Evolutionary conservation across 1,140 invertebrate species (phyloP), one percentile per base, ranked within the genome.

Genomic region (Aphelenchoides besseyi): DNA sequence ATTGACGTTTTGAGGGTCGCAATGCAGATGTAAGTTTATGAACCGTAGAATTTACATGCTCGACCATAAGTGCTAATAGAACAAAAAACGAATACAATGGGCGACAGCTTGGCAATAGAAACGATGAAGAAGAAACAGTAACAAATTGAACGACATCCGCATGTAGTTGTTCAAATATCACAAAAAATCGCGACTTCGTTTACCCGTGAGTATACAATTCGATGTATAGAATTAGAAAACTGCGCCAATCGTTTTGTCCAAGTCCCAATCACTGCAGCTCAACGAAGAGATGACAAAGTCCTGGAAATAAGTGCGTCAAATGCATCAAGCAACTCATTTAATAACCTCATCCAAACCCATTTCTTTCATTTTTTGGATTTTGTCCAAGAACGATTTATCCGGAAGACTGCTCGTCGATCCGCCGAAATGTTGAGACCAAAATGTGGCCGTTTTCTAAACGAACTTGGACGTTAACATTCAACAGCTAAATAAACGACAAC

Each of bases 361-460:
- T 61, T 80, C 84, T 74, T 79, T 84, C 72, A 88, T 70, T 73
- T 86, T 85, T 69, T 73, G 53, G 69, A 87, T 79, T 76, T 85
- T 86, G 41, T 82, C 72, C 35, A 84, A 78, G 72, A 84, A 79
- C 37, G 85, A 85, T 36, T 61, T 18, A 52, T 79, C 69, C 37
- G 66, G 64, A 28, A 64, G 61, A 3, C 74, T 73, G n/a, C 70
- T 59, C 55, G 5, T 59, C 30, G 78, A 75, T 18, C 81, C 91
- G 32, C 95, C 97, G 88, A 97, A 98, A 18, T 91, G 89, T 83
- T 91, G 90, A 71, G 95, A 93, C 97, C 97, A 98, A 87, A 95
- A 92, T 82, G 88, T 89, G 41, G 95, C 95, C 62, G 95, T 97
- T 82, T 90, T 87, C 72, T 89, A 33, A 71, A 70, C 16, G 18